phyloP scores from a whole-genome alignment of 2,113 vertebrate species.

The Vicugna pacos region DNA sequence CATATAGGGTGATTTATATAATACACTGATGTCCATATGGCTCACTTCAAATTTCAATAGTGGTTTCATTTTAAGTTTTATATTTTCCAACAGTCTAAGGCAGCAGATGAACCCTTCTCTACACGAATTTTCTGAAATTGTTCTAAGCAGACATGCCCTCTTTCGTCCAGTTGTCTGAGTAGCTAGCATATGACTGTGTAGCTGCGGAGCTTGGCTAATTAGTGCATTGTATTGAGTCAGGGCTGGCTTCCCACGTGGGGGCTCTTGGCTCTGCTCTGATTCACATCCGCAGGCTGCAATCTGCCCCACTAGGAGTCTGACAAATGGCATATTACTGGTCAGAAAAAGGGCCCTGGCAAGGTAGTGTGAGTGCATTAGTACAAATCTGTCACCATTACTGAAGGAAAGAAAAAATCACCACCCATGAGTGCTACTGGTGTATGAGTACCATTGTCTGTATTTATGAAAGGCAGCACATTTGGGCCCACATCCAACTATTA shows the following conservation, averaged over 20 bases:
- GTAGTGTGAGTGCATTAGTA: neutral
- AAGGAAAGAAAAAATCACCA: neutral
- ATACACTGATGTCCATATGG: neutral
- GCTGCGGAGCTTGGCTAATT: slow-evolving; percentile 14
- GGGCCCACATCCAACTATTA: neutral
- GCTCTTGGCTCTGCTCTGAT: slow-evolving; percentile 56
- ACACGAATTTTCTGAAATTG: neutral
- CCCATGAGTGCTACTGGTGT: neutral
- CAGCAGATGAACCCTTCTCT: neutral
- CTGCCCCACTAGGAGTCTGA: neutral
- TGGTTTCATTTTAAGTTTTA: neutral
- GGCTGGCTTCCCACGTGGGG: neutral
- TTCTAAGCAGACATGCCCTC: neutral
- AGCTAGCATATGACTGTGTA: neutral
- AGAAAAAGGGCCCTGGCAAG: neutral
- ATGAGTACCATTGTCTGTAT: neutral
- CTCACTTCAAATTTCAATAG: neutral
- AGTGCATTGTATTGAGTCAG: neutral
- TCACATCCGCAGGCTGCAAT: neutral
- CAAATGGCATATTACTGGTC: neutral
- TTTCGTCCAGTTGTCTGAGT: slow-evolving; percentile 46
- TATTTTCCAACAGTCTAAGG: neutral
- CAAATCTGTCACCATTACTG: neutral
- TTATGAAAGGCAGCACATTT: neutral
- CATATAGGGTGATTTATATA: neutral